Conservation (phyloP, 1,140 invertebrate species). For the Drosophila tsacasi region DNA sequence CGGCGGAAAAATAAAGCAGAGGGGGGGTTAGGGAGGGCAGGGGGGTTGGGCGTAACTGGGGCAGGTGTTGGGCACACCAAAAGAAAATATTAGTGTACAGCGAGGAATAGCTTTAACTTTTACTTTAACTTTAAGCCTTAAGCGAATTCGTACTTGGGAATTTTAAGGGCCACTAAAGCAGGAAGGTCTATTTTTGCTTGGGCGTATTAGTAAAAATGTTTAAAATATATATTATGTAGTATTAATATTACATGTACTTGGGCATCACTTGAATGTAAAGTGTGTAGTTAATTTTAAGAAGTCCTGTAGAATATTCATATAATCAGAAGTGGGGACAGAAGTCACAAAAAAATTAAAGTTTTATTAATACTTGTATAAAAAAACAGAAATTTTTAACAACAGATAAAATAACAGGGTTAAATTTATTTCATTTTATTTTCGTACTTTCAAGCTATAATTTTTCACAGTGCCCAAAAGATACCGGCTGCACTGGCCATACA, state of each 20-base stretch:
- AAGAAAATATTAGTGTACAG: not conserved
- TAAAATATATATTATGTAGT: too few species aligned
- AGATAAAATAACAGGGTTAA: not conserved
- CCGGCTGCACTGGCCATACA: constrained; percentile 43
- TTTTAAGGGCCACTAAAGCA: not conserved
- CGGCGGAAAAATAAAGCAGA: not conserved
- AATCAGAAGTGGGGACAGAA: not conserved
- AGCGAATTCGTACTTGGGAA: not conserved
- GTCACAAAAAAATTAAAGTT: not conserved
- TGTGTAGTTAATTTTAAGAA: not conserved
- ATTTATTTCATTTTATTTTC: not conserved
- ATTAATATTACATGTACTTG: too few species aligned
- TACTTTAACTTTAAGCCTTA: too few species aligned
- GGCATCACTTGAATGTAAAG: too few species aligned
- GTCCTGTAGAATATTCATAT: not conserved
- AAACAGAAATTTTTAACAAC: not conserved
- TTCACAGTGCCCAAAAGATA: constrained; percentile 10
- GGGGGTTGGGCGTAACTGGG: not conserved
- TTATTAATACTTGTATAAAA: not conserved
- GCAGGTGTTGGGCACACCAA: constrained; percentile 4
- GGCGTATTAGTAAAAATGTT: not conserved
- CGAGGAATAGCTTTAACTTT: too few species aligned
- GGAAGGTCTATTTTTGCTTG: too few species aligned
- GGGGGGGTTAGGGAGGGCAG: not conserved
- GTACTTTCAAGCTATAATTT: not conserved